These are phyloP conservation scores for Calameuta pallipes DNA, from an alignment of 2,888 invertebrate genomes.

Conservation along the genomic window DNA sequence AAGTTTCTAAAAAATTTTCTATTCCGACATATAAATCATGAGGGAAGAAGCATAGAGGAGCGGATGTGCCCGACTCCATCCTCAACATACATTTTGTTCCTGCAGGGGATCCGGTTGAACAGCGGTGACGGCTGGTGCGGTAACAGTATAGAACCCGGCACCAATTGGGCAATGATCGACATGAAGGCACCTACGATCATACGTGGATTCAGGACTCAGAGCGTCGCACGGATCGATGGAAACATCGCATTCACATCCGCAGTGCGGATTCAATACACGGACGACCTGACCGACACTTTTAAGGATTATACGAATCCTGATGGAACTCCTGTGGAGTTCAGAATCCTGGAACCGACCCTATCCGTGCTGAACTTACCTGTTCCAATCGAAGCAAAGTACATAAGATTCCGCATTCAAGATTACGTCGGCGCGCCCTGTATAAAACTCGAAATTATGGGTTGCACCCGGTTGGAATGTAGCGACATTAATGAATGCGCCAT, in stretches of 20 bases:
- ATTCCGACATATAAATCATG: no score
- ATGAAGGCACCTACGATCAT: conserved; percentile 89
- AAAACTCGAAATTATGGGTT: conserved; percentile 92
- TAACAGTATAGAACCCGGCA: conserved; percentile 83
- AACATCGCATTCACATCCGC: conserved; percentile 91
- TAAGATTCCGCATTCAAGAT: conserved; percentile 86
- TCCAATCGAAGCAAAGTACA: conserved; percentile 90
- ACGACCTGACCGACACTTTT: conserved; percentile 88
- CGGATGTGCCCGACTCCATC: no score
- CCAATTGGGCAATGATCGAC: conserved; percentile 90
- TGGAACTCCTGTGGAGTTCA: conserved; percentile 92
- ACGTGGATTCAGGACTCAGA: conserved; percentile 91
- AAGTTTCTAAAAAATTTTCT: neutral
- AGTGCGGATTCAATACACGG: conserved; percentile 85
- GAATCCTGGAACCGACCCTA: conserved; percentile 89
- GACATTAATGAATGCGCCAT: conserved; percentile 90
- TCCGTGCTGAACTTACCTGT: conserved; percentile 90
- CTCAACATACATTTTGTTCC: neutral
- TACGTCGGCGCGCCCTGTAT: conserved; percentile 90
- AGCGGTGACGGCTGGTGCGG: conserved; percentile 92
- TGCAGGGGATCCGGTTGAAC: conserved; percentile 84
- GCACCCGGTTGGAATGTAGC: conserved; percentile 87
- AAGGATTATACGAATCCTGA: conserved; percentile 93
- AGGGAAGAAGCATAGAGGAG: no score
- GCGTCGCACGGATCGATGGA: conserved; percentile 84